Evolutionary conservation across 2,797 vertebrate genomes (phyloP), one percentile per base, ranked within the genome.

Genomic region (Muscicapa comitata): DNA sequence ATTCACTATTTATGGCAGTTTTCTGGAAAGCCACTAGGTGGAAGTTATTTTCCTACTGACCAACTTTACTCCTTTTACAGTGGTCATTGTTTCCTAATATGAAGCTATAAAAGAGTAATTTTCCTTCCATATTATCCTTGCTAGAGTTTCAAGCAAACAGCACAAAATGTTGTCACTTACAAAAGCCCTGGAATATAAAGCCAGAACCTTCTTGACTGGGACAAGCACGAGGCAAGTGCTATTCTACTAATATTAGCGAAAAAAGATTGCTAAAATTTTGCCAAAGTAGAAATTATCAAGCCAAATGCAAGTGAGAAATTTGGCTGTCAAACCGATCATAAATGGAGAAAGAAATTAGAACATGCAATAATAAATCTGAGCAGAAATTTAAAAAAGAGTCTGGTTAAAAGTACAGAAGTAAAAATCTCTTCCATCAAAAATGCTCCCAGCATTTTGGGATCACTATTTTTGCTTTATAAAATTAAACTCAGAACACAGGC

Each of bases 21-120:
- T 96, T 92, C 94, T 77, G 47, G 45, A 86, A 88, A 95, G 84
- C 92, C 95, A 93, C 95, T 97, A 97, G 94, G 94, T 97, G 95
- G 94, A 95, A 95, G 95, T 89, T 97, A 90, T 86, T 96, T 96
- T 96, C 90, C 70, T 88, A 29, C 63, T 57, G 74, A 94, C 65
- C 77, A 85, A 68, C 43, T 55, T 81, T 57, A 76, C 89, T 87
- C 51, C 4, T 2, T 66, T 66, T n/a, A 37, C 57, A 82, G 61
- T 91, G n/a, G 38, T 61, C 72, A 86, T 86, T 72, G 54, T 78
- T 86, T 91, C 70, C 62, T 58, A 50, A 63, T 80, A 68, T 40
- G 65, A 70, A 54, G 33, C 54, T 83, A 25, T 74, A 51, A 89
- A 77, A 57, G 25, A 79, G n/a, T 29, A 1, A 54, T 86, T 92